A percentile compares a stretch with the other conserved stretches of the same genome.
phyloP scores from a whole-genome alignment of 2,113 vertebrate genomes.

The Hippocampus guttulatus region DNA sequence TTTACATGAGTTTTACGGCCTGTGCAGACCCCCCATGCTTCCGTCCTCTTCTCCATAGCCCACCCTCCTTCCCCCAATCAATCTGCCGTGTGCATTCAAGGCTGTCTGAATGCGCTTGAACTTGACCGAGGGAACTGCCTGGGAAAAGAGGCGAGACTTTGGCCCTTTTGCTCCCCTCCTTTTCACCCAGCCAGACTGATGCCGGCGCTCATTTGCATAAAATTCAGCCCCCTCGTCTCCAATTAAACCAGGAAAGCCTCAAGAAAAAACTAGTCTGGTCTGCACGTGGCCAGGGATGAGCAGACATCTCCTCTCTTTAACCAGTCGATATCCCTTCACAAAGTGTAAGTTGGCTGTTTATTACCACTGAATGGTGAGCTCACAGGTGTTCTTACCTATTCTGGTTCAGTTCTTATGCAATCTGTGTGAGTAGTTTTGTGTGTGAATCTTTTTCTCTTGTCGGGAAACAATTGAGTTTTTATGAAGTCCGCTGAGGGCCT shows the following conservation, averaged over 20 bases:
- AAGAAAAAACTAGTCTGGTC: constrained; percentile 50
- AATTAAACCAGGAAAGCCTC: constrained; percentile 70
- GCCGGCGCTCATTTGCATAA: constrained; percentile 75
- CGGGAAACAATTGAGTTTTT: neutral
- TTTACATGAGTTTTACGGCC: neutral
- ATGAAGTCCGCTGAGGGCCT: too few species aligned
- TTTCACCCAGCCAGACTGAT: constrained; percentile 63
- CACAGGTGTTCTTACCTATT: neutral
- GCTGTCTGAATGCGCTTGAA: constrained; percentile 71
- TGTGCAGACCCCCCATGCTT: neutral
- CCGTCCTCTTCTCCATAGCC: neutral
- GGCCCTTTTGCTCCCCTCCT: constrained; percentile 63
- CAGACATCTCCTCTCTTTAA: constrained; percentile 42
- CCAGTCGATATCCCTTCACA: neutral
- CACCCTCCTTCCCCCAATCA: constrained; percentile 14
- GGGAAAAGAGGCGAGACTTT: constrained; percentile 69
- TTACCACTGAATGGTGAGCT: neutral
- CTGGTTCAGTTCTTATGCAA: neutral
- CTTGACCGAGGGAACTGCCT: constrained; percentile 73
- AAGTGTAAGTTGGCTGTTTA: constrained; percentile 38
- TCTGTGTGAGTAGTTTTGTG: neutral
- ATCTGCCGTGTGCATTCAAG: constrained; percentile 20
- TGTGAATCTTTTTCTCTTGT: neutral
- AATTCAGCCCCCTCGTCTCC: constrained; percentile 62
- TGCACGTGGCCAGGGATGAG: constrained; percentile 48